Evolutionary conservation across 2,888 invertebrate species (phyloP), one percentile per base, ranked within the genome.

Genomic region (Congeria kusceri): DNA sequence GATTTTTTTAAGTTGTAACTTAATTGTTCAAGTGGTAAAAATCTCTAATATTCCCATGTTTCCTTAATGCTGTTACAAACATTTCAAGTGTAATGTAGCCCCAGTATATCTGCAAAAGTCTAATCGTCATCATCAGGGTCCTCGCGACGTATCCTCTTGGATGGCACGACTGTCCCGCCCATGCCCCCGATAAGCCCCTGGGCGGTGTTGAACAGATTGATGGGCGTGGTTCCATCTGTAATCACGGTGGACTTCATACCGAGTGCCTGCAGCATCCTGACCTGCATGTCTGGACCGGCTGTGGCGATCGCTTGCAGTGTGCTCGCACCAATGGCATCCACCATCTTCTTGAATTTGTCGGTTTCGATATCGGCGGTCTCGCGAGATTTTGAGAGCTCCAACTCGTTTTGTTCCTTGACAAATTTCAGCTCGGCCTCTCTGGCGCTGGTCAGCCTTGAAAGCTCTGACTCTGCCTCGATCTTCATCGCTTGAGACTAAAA

Each of bases 161-260:
- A 87, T 11, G 87, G 79, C 76, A 90, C 69, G 64, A 76, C 25
- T 23, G 72, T 72, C 20, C 61, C 62, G 4, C 65, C 66, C n/a
- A 83, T 32, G 28, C 91, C 92, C 0, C 94, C 94, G 32, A 94
- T 87, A 58, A 94, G 87, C 3, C 94, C 94, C 23, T 91, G 86
- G 29, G 94, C 94, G 0, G 94, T 94, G 80, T 92, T 92, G 86
- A 94, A 94, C 56, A 94, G 90, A 84, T 94, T 94, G 77, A 94
- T 93, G 3, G 94, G 94, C 20, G 91, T 92, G 53, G 88, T 90
- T 0, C 94, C 94, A 83, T 94, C 94, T 0, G 94, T 94, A 82
- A 94, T 94, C 5, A 94, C 89, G 0, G 94, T 94, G 1, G 94
- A 94, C 82, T 94, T 93, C 66, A 94, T 88, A 3, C 94, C 94